Evolutionary conservation across 2,797 vertebrate species (phyloP).

Genomic region (Okamejei kenojei): DNA sequence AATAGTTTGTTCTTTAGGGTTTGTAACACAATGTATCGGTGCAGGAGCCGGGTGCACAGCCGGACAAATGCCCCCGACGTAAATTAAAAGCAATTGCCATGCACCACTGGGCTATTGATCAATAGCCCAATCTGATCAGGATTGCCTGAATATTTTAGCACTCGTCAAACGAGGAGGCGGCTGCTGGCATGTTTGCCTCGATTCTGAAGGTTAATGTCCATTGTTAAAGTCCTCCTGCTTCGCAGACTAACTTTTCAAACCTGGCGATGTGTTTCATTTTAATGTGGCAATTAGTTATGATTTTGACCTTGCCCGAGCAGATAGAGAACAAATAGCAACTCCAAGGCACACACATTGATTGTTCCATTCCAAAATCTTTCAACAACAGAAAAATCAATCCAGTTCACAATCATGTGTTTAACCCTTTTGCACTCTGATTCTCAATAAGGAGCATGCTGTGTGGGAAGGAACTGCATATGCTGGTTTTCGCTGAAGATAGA

Average conservation of each 20-base stretch:
- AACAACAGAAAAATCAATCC: background rate
- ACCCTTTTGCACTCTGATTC: background rate
- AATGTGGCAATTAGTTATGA: slow-evolving; percentile 21
- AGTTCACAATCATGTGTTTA: background rate
- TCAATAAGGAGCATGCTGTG: background rate
- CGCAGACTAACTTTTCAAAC: background rate
- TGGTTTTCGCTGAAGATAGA: background rate
- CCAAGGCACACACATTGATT: background rate
- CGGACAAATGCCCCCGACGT: background rate
- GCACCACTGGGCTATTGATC: background rate
- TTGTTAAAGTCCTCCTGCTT: background rate
- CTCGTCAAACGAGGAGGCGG: background rate
- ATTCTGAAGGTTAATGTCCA: background rate
- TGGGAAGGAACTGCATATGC: too few species aligned
- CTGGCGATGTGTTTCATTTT: background rate
- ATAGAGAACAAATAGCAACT: background rate
- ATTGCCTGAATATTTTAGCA: background rate
- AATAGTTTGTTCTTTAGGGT: background rate
- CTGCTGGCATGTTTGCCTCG: background rate
- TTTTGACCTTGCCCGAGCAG: background rate
- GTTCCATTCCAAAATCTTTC: background rate
- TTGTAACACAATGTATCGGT: background rate
- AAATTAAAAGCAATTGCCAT: background rate
- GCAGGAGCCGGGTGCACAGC: background rate
- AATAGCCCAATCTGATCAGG: slow-evolving; percentile 3